Percentiles rank a stretch among this genome's conserved stretches.
These are phyloP conservation scores for Troides oblongomaculatus DNA, from an alignment of 2,888 invertebrate species.

Conservation along the genomic window DNA sequence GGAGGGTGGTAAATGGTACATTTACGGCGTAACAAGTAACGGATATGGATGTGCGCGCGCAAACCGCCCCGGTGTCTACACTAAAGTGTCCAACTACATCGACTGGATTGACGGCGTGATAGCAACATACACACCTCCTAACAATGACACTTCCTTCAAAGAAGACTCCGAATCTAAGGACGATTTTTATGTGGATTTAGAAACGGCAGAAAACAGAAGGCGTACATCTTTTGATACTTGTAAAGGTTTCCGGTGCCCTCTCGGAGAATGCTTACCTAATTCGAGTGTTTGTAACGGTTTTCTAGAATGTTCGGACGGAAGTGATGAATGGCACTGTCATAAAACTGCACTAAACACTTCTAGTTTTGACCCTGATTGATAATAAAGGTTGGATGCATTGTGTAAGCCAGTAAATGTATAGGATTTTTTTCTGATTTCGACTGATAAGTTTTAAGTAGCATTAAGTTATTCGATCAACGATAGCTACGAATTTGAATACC, in stretches of 20 bases:
- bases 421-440: slow-evolving; percentile 62
- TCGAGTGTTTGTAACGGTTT: slow-evolving; percentile 88
- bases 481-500: slow-evolving; percentile 4
- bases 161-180: slow-evolving; percentile 50
- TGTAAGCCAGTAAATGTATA: slow-evolving; percentile 62
- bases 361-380: slow-evolving; percentile 59
- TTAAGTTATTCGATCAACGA: slow-evolving; percentile 40
- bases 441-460: slow-evolving; percentile 74
- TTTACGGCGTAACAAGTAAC: slow-evolving; percentile 87
- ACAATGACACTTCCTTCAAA: slow-evolving; percentile 40
- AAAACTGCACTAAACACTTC: slow-evolving; percentile 49
- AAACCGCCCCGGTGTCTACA: slow-evolving; percentile 89
- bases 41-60: slow-evolving; percentile 90
- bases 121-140: slow-evolving; percentile 52
- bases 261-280: slow-evolving; percentile 86
- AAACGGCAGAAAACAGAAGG: slow-evolving; percentile 66
- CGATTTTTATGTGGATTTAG: slow-evolving; percentile 65
- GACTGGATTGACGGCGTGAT: slow-evolving; percentile 84
- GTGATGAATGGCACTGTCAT: slow-evolving; percentile 84
- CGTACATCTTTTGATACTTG: slow-evolving; percentile 67
- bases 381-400: slow-evolving; percentile 35
- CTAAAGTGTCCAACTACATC: slow-evolving; percentile 87
- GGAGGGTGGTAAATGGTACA: slow-evolving; percentile 75
- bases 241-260: slow-evolving; percentile 85
- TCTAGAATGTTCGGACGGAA: slow-evolving; percentile 88